Base-by-base conservation (phyloP, 1,140 invertebrate species). In the Papilio dardanus region DNA sequence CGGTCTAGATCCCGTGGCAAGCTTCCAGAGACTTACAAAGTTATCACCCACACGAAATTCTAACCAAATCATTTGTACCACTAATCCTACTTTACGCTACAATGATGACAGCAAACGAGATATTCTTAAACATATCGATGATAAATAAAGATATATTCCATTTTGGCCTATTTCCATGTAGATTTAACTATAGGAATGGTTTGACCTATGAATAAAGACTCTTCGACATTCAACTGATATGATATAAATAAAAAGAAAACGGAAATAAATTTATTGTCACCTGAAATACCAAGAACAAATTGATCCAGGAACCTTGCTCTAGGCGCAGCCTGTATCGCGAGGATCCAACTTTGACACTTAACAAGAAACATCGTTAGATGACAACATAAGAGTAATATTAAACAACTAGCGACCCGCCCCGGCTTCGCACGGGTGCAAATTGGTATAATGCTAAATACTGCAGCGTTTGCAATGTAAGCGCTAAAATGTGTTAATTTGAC, bases 11-110 rank as follows among this genome's bases (percentile, higher is more conserved):
- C 54, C 54, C 24, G 54, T 58, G 54, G 54, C 54, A 58, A 58
- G 21, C 54, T 8, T 58, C 54, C 54, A 58, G 50, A 54, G 50
- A 21, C 21, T 24, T 28, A 58, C 54, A 28, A 28, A 58, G 54
- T 58, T 58, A 58, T 58, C n/a, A 24, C 24, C 54, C 24, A 58
- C 54, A 58, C 24, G 28, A 58, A 58, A 58, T 58, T 28, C 24
- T 58, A 58, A 58, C 54, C 21, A 58, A 58, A 58, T 58, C 28
- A 58, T 58, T 28, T 58, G 24, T 58, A 28, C n/a, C 24, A 12
- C 54, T 58, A 24, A 58, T 58, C 54, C 54, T 58, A 58, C 54
- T 58, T 58, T 58, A 58, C 54, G 21, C 54, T 58, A 28, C 54
- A 58, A 58, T 58, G 3, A 58, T 28, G 54, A 58, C 54, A 58